Conservation (phyloP, 1,140 invertebrate genomes). For the Diplogasteroides magnus region DNA sequence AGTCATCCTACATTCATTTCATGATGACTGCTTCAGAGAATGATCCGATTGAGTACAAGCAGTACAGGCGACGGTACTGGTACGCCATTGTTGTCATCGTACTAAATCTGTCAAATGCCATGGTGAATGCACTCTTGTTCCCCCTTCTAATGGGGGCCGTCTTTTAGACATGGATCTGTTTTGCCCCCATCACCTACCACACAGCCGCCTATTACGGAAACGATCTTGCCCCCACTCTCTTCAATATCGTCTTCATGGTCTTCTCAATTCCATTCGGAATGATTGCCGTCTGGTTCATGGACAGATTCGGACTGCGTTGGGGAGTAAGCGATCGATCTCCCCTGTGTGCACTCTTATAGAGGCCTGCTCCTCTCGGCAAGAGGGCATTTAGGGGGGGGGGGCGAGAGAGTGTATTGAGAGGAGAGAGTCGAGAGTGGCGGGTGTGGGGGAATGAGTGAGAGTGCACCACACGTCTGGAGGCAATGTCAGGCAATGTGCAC, state of each 20-base stretch:
- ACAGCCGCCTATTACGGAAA: slow-evolving; percentile 56
- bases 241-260: slow-evolving; percentile 59
- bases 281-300: slow-evolving; percentile 58
- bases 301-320: slow-evolving; percentile 57
- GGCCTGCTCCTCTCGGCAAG: too few relatives aligned
- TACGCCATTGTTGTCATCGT: not conserved
- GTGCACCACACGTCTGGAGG: too few relatives aligned
- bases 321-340: too few relatives aligned
- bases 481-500: too few relatives aligned
- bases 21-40: too few relatives aligned
- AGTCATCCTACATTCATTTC: too few relatives aligned
- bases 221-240: slow-evolving; percentile 54
- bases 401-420: too few relatives aligned
- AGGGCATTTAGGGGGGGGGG: too few relatives aligned
- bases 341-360: too few relatives aligned
- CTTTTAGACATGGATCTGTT: slow-evolving; percentile 60
- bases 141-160: not conserved
- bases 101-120: not conserved
- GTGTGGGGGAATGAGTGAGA: too few relatives aligned
- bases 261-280: slow-evolving; percentile 58
- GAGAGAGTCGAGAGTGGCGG: too few relatives aligned
- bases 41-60: too few relatives aligned
- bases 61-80: not conserved
- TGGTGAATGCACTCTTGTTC: slow-evolving; percentile 1
- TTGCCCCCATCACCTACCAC: slow-evolving; percentile 59